Evolutionary conservation across 2,888 invertebrate species (phyloP).

Genomic region (Hirtodrosophila histrioides): DNA sequence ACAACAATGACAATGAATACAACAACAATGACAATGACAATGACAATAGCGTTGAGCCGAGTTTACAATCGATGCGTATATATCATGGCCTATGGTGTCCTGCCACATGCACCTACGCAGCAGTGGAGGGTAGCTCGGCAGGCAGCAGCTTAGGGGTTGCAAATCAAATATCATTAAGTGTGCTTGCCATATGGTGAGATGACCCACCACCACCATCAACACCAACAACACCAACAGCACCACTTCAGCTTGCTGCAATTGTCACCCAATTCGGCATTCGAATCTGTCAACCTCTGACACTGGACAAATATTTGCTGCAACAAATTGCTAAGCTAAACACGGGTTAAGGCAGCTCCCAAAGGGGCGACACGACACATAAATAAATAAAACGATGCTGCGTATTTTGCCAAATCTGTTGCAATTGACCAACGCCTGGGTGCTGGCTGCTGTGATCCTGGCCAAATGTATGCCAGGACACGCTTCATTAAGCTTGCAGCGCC

Average conservation of each 20-base stretch:
- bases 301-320: constrained; percentile 67
- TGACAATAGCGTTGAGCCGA: constrained; percentile 52
- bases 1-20: constrained; percentile 11
- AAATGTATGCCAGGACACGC: constrained; percentile 37
- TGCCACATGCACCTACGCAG: constrained; percentile 49
- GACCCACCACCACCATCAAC: constrained; percentile 20
- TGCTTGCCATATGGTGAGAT: constrained; percentile 54
- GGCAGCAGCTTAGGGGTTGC: constrained; percentile 58
- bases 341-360: constrained; percentile 8
- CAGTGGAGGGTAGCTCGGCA: constrained; percentile 6
- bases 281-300: constrained; percentile 35
- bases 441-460: constrained; percentile 1
- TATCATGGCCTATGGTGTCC: constrained; percentile 50
- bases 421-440: constrained; percentile 34
- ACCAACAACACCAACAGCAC: constrained; percentile 16
- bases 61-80: constrained; percentile 61
- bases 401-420: constrained; percentile 61
- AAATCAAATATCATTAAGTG: constrained; percentile 72
- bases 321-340: constrained; percentile 74
- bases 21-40: constrained; percentile 14
- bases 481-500: constrained; percentile 58
- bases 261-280: constrained; percentile 53
- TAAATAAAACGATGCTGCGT: constrained; percentile 7
- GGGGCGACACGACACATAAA: constrained; percentile 24
- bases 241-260: constrained; percentile 67